Evolutionary conservation across 2,888 invertebrate species (phyloP), one percentile per base, ranked within the genome.

Genomic region (Cheilosia impressa): DNA sequence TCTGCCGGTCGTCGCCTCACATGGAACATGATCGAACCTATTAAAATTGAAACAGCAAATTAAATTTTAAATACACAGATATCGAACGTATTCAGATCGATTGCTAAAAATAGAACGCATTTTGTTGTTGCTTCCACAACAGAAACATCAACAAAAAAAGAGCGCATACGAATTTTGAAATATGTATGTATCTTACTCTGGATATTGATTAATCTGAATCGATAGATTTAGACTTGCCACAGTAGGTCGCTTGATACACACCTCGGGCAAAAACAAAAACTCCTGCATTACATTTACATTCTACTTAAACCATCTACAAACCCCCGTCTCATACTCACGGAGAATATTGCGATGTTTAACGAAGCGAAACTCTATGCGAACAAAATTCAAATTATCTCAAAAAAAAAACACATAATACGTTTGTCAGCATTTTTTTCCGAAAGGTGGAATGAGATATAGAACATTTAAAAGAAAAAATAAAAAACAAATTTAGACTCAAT

Each of bases 1-100:
- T 98, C 98, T 63, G 97, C 96, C 88, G 98, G 97, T 91, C 98
- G 95, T 91, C 98, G 95, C 91, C 98, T 95, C 92, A 99, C 97
- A 93, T 99, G 98, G 93, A 99, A 99, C 96, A 98, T 98, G 91
- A 99, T 97, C 90, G 98, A 98, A 93, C 98, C 98, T 65, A 90
- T 45, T 62, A 41, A 58, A 41, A 31, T 47, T 19, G 47, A 58
- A 43, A 79, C 6, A 80, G 38, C n/a, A 41, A 34, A 57, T 31
- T 47, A 15, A 27, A 60, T 47, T 47, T 45, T 17, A 38, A 50
- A 31, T 31, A 34, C 19, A 55, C n/a, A 27, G 9, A 43, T 7
- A 52, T 41, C 53, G 5, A 22, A 24, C 10, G 38, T 2, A 63
- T 19, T 50, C n/a, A 38, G 50, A 50, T 50, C 34, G n/a, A 65